Evolutionary conservation across 2,797 vertebrate genomes (phyloP).

Genomic region (Galagoides demidoff): DNA sequence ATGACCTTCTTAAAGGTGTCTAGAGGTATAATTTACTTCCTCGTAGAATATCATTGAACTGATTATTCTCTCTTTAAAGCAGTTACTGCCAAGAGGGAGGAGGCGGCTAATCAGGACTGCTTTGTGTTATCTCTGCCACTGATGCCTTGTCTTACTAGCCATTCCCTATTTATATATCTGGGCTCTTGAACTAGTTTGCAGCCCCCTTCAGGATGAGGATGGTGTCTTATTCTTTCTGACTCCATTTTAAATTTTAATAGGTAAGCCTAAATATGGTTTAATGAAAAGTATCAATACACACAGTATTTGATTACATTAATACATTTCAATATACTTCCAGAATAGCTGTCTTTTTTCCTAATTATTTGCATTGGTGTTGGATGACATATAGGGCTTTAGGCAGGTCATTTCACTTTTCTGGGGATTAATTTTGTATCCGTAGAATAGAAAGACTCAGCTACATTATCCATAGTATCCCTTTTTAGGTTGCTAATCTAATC

Average conservation of each 20-base stretch:
- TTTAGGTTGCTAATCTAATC: not conserved
- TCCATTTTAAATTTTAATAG: not conserved
- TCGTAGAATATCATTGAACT: not conserved
- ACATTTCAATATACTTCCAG: not conserved
- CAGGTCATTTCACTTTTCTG: not conserved
- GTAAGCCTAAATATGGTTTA: not conserved
- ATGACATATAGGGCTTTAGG: not conserved
- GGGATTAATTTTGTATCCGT: not conserved
- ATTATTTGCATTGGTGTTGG: not conserved
- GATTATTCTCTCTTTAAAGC: slow-evolving; percentile 17
- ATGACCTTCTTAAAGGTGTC: not conserved
- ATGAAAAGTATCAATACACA: not conserved
- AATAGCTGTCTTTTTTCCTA: not conserved
- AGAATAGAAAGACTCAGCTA: not conserved
- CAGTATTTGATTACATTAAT: not conserved
- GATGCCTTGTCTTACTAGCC: not conserved
- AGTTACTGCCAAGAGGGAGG: not conserved
- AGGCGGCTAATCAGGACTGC: not conserved
- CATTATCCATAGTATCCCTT: not conserved
- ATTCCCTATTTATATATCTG: not conserved
- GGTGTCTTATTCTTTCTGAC: not conserved
- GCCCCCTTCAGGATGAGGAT: not conserved
- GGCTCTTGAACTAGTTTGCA: not conserved
- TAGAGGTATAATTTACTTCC: not conserved
- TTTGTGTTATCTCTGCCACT: not conserved